phyloP scores from a whole-genome alignment of 2,797 vertebrate genomes.

The Lepus townsendii region DNA sequence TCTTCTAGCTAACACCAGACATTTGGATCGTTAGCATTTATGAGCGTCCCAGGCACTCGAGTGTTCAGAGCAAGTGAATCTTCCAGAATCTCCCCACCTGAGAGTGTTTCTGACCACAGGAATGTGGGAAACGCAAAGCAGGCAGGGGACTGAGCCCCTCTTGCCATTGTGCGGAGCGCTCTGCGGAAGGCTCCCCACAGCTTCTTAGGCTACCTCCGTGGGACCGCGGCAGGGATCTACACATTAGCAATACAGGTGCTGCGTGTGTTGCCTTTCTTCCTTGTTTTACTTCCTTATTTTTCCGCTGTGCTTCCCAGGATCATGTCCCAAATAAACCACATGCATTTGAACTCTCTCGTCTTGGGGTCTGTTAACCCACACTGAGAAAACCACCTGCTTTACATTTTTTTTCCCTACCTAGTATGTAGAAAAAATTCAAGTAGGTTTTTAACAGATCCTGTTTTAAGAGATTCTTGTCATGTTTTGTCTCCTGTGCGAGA shows the following conservation, averaged over 20 bases:
- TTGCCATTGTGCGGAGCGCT: neutral
- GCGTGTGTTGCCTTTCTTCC: neutral
- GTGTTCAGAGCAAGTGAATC: constrained; percentile 27
- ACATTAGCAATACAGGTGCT: neutral
- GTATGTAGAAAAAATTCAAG: neutral
- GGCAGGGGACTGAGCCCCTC: neutral
- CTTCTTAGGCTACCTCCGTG: neutral
- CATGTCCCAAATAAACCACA: neutral
- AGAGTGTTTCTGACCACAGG: neutral
- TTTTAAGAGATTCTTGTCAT: neutral
- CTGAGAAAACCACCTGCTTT: neutral
- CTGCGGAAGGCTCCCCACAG: neutral
- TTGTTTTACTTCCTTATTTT: constrained; percentile 5
- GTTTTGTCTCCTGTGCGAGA: neutral
- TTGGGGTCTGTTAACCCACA: neutral
- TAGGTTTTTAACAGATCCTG: constrained; percentile 7
- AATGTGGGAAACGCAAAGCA: neutral
- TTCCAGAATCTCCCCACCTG: neutral
- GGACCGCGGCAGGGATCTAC: neutral
- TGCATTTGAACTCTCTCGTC: constrained; percentile 20
- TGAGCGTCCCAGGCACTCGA: neutral
- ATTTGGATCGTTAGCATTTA: neutral
- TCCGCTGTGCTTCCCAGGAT: constrained; percentile 5
- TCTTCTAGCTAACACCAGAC: neutral
- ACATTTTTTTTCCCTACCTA: neutral